phyloP scores from a whole-genome alignment of 2,888 invertebrate genomes.

The Epinotia ramella region DNA sequence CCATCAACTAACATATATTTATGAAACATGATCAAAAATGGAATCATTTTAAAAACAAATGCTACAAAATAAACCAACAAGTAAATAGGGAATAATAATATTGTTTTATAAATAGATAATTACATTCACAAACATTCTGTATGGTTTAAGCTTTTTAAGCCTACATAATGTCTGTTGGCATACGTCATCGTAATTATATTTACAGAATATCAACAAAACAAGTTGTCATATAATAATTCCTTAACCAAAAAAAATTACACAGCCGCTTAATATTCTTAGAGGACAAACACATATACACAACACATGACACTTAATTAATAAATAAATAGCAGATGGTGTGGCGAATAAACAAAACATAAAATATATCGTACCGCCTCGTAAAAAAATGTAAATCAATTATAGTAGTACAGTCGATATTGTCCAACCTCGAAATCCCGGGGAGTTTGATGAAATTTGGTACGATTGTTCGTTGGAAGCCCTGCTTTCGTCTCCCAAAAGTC shows the following conservation, averaged over 20 bases:
- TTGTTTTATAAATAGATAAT: not conserved
- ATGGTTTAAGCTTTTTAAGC: not conserved
- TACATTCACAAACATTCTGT: not conserved
- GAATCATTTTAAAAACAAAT: constrained; percentile 21
- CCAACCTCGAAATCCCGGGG: too few relatives aligned
- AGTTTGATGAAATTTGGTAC: too few relatives aligned
- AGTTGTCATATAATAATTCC: not conserved
- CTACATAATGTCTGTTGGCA: not conserved
- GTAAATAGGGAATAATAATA: not conserved
- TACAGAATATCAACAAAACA: constrained; percentile 14
- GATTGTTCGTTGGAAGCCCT: too few relatives aligned
- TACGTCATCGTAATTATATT: not conserved
- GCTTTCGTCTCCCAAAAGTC: too few relatives aligned
- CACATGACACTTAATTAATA: constrained; percentile 4
- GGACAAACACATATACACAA: constrained; percentile 21
- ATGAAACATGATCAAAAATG: constrained; percentile 14
- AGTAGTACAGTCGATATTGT: too few relatives aligned
- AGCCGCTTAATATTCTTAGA: constrained; percentile 14
- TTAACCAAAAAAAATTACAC: constrained; percentile 14
- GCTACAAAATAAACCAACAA: constrained; percentile 20
- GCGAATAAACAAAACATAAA: not conserved
- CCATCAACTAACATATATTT: not conserved
- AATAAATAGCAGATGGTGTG: not conserved
- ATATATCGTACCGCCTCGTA: not conserved
- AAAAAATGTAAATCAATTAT: not conserved